Percentiles rank a stretch among this genome's conserved stretches.
These are phyloP conservation scores for Nycticryphes semicollaris DNA, from an alignment of 2,113 vertebrate species.

Conservation along the genomic window DNA sequence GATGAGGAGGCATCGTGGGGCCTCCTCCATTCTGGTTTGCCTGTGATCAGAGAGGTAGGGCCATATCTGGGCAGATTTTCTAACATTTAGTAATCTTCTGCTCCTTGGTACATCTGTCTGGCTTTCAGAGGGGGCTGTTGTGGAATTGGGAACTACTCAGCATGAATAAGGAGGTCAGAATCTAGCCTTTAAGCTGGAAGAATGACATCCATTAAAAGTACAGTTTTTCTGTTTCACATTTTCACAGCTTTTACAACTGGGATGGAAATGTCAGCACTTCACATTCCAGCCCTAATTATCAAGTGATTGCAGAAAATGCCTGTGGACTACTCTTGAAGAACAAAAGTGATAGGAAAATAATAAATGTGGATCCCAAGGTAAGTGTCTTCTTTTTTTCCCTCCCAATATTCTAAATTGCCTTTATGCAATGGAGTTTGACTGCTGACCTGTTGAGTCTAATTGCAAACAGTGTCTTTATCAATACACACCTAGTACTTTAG, in stretches of 20 bases:
- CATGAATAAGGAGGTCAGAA: not conserved
- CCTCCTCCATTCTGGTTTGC: not conserved
- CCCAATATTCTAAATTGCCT: not conserved
- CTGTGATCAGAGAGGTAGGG: not conserved
- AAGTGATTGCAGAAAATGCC: slow-evolving; percentile 81
- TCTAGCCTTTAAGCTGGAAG: not conserved
- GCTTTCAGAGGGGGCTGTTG: not conserved
- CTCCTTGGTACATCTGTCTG: not conserved
- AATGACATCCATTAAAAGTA: not conserved
- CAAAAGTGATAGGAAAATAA: slow-evolving; percentile 81
- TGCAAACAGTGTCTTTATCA: not conserved
- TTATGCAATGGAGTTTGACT: not conserved
- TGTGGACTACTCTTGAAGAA: slow-evolving; percentile 85
- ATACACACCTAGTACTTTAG: not conserved
- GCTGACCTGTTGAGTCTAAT: not conserved
- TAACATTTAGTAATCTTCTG: not conserved
- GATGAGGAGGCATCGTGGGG: not conserved
- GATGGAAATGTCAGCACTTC: slow-evolving; percentile 76
- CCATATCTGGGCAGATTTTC: not conserved
- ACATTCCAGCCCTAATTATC: slow-evolving; percentile 83
- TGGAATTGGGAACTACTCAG: not conserved
- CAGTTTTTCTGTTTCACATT: slow-evolving; percentile 11
- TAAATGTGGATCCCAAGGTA: slow-evolving; percentile 87
- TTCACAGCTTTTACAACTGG: slow-evolving; percentile 89
- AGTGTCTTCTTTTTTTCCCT: not conserved